Evolutionary conservation across 30 jellyfish, hydroid and myxozoan species (phyloP).

Genomic region (Sanderia malayensis): DNA sequence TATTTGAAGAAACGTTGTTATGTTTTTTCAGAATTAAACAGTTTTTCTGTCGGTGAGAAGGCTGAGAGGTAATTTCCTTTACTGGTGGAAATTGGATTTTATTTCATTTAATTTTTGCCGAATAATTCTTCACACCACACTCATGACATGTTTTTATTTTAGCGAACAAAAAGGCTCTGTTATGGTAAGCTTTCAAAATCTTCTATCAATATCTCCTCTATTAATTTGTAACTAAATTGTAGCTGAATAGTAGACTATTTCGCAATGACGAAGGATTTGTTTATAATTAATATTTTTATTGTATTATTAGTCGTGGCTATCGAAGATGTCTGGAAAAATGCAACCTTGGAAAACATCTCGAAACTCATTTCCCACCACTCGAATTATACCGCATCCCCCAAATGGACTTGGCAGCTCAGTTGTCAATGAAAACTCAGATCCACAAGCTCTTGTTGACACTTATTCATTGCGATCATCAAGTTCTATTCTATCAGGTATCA

Average conservation of each 20-base stretch:
- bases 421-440: constrained; percentile 59
- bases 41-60: too few species aligned
- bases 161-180: constrained; percentile 65
- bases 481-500: constrained; percentile 82
- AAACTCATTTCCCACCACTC: constrained; percentile 68
- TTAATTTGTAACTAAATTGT: background rate
- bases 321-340: constrained; percentile 83
- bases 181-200: constrained; percentile 25
- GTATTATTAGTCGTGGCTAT: constrained; percentile 67
- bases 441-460: constrained; percentile 59
- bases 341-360: constrained; percentile 73
- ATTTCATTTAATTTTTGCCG: too few species aligned
- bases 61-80: too few species aligned
- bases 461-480: constrained; percentile 84
- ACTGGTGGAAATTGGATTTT: too few species aligned
- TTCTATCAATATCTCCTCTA: background rate
- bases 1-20: too few species aligned
- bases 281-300: too few species aligned
- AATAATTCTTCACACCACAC: too few species aligned
- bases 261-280: too few species aligned
- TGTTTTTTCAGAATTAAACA: too few species aligned
- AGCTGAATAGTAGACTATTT: too few species aligned
- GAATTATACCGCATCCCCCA: constrained; percentile 90
- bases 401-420: constrained; percentile 74
- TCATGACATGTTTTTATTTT: too few species aligned